phyloP scores from a whole-genome alignment of 2,888 invertebrate species.

The Schrankia costaestrigalis region DNA sequence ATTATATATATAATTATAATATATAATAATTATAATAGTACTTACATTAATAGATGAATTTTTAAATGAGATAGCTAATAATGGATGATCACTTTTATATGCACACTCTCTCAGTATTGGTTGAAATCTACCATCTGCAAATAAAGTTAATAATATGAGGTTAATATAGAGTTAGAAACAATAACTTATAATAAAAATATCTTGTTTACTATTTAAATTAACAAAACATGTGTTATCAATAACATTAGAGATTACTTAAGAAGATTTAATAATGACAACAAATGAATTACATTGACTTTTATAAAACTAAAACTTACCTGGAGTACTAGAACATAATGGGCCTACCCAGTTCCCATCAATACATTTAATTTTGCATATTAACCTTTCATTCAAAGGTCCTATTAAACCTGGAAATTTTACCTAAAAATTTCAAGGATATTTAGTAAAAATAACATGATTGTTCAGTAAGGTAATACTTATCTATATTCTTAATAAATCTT shows the following conservation, averaged over 20 bases:
- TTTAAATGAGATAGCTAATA: slow-evolving; percentile 86
- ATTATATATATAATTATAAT: neutral
- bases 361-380: slow-evolving; percentile 91
- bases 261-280: neutral
- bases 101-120: slow-evolving; percentile 88
- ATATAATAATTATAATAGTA: slow-evolving; percentile 8
- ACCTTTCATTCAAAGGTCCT: slow-evolving; percentile 85
- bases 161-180: no score
- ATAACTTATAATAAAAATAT: no score
- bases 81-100: slow-evolving; percentile 84
- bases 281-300: neutral
- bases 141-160: neutral
- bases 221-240: no score
- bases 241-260: no score
- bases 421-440: slow-evolving; percentile 48
- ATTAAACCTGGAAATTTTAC: slow-evolving; percentile 89
- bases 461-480: no score
- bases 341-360: slow-evolving; percentile 93
- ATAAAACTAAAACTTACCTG: slow-evolving; percentile 75
- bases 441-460: no score
- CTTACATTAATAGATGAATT: slow-evolving; percentile 85
- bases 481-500: no score
- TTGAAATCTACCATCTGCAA: slow-evolving; percentile 87
- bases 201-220: no score
- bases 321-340: slow-evolving; percentile 87